phyloP scores from a whole-genome alignment of 2,113 vertebrate species.

The Gulo gulo region DNA sequence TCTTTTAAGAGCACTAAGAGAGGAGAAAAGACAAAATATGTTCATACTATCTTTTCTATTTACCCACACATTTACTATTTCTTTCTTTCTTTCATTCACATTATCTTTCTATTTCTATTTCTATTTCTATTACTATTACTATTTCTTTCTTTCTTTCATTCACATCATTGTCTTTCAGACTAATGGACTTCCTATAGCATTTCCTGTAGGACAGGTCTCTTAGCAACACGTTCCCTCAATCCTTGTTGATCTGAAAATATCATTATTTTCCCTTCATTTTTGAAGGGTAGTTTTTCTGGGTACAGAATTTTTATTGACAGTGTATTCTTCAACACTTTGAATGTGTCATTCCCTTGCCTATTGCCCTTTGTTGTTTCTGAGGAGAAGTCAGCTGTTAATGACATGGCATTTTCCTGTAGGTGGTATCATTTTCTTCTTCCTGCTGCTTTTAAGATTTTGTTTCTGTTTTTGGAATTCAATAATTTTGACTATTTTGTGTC shows the following conservation, averaged over 20 bases:
- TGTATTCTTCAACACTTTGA: not conserved
- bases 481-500: not conserved
- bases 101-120: too few species aligned
- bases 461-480: not conserved
- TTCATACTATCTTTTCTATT: not conserved
- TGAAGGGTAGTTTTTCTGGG: not conserved
- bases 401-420: not conserved
- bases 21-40: not conserved
- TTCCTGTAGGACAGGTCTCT: not conserved
- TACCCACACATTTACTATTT: not conserved
- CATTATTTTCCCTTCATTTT: not conserved
- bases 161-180: not conserved
- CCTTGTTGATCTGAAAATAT: not conserved
- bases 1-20: not conserved
- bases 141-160: not conserved
- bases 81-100: not conserved
- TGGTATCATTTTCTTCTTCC: not conserved
- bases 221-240: not conserved
- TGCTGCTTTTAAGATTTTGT: not conserved
- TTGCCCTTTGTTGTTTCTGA: not conserved
- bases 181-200: not conserved
- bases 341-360: not conserved
- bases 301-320: not conserved
- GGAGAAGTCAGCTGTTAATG: not conserved
- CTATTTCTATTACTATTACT: too few species aligned